Percentiles rank a stretch among this genome's conserved stretches.
These are phyloP conservation scores for Pogonocichla stellata DNA, from an alignment of 2,113 vertebrate species.

Conservation along the genomic window DNA sequence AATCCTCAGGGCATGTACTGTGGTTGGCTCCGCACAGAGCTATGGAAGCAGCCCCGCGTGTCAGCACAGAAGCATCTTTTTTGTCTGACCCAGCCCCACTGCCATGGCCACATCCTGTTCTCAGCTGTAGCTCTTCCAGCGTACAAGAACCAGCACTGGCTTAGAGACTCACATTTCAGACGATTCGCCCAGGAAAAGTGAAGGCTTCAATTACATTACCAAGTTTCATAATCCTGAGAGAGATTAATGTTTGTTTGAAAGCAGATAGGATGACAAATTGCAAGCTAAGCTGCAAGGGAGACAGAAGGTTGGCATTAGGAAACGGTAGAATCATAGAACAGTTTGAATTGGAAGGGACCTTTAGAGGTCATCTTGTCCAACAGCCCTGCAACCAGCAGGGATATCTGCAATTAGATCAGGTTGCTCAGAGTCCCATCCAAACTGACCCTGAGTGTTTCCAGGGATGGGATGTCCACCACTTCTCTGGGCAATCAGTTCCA, in stretches of 20 bases:
- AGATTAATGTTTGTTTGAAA: background rate
- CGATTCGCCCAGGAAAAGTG: background rate
- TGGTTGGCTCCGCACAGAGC: background rate
- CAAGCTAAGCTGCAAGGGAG: background rate
- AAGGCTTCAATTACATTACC: background rate
- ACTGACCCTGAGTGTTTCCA: background rate
- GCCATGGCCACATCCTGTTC: background rate
- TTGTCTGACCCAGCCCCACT: background rate
- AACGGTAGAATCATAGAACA: background rate
- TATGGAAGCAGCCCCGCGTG: background rate
- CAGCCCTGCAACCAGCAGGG: background rate
- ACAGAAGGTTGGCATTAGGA: background rate
- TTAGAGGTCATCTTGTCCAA: background rate
- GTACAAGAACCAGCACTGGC: background rate
- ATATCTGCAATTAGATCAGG: background rate
- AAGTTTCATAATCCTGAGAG: background rate
- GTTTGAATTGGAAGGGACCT: background rate
- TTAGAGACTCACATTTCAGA: background rate
- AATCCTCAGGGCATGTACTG: accelerated
- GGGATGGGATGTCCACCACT: background rate
- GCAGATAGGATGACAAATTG: background rate
- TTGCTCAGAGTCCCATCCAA: background rate
- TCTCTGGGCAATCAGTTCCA: background rate
- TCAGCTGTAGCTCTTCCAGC: no score
- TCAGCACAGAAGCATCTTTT: background rate